These are phyloP conservation scores for Palythoa grandis DNA, from an alignment of 92 coral and sea anemone species.

Conservation along the genomic window DNA sequence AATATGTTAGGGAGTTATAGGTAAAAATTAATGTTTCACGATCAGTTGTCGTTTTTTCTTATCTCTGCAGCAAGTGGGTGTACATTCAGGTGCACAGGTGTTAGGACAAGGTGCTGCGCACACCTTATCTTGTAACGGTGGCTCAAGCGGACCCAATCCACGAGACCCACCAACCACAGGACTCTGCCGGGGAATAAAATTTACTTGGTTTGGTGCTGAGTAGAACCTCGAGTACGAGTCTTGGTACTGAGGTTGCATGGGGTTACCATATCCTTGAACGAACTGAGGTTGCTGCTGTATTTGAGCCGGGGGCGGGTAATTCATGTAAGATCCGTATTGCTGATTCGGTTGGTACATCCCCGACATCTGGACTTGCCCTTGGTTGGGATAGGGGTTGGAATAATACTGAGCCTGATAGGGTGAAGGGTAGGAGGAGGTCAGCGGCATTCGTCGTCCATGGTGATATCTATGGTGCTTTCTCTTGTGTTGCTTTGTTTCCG, in stretches of 20 bases:
- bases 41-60: conserved; percentile 16
- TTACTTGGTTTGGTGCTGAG: not conserved
- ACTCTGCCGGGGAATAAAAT: not conserved
- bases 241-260: not conserved
- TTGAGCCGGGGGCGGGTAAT: not conserved
- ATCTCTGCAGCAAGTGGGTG: conserved; percentile 50
- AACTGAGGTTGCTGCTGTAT: conserved; percentile 22
- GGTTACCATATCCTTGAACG: not conserved
- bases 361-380: not conserved
- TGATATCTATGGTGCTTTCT: not conserved
- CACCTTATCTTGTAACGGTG: conserved; percentile 11
- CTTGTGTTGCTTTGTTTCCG: not conserved
- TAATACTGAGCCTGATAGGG: not conserved
- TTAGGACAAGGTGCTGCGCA: conserved; percentile 54
- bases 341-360: not conserved
- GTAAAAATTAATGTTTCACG: not conserved
- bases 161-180: conserved; percentile 13
- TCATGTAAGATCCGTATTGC: conserved; percentile 5
- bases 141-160: conserved; percentile 23
- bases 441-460: conserved; percentile 7
- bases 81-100: conserved; percentile 54
- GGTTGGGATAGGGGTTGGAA: conserved; percentile 4
- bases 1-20: not conserved
- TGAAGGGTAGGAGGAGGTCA: not conserved
- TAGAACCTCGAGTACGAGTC: not conserved